phyloP scores from a whole-genome alignment of 2,797 vertebrate species.

The Cyprinella venusta region DNA sequence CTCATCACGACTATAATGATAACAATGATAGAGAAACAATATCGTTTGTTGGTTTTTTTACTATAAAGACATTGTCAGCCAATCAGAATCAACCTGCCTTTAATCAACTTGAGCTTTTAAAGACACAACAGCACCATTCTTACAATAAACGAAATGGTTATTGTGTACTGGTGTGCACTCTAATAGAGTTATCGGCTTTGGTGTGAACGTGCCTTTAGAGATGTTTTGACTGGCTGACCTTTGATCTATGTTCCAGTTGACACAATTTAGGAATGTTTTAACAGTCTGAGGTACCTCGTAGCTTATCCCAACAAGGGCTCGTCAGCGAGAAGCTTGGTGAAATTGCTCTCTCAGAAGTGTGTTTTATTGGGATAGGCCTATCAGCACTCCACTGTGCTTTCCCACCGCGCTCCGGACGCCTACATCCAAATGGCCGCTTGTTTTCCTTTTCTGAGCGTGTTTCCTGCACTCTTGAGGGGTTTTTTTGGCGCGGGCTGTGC shows the following conservation, averaged over 20 bases:
- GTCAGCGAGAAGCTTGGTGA: constrained; percentile 19
- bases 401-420: constrained; percentile 44
- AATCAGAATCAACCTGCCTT: not conserved
- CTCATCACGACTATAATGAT: not conserved
- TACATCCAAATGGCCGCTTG: constrained; percentile 55
- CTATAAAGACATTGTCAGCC: not conserved
- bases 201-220: not conserved
- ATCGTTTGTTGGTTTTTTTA: not conserved
- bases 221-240: constrained; percentile 15
- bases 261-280: constrained; percentile 42
- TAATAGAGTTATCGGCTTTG: not conserved
- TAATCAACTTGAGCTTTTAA: not conserved
- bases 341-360: constrained; percentile 65
- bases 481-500: constrained; percentile 64
- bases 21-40: not conserved
- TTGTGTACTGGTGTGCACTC: not conserved
- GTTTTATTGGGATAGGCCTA: constrained; percentile 66
- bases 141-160: not conserved
- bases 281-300: constrained; percentile 15
- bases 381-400: constrained; percentile 56
- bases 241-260: constrained; percentile 14
- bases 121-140: not conserved
- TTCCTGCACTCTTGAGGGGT: constrained; percentile 67
- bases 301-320: constrained; percentile 37
- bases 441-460: constrained; percentile 68